Percentiles rank a stretch among this genome's conserved stretches.
Evolutionary conservation across 1,140 invertebrate genomes (phyloP).

Genomic region (Thaumetopoea pityocampa): DNA sequence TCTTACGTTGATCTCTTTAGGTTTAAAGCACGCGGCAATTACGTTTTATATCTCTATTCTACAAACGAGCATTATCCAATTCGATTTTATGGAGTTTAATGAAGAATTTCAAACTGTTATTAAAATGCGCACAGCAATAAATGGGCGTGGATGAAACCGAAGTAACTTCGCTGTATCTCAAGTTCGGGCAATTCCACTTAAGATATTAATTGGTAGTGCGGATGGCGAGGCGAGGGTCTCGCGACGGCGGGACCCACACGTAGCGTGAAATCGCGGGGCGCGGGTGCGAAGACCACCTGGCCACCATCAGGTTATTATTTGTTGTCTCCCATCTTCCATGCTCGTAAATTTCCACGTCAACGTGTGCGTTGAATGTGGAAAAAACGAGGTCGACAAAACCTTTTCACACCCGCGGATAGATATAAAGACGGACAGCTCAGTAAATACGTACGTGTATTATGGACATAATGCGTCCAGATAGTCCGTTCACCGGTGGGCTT

Average conservation of each 20-base stretch:
- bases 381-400: conserved; percentile 63
- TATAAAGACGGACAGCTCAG: conserved; percentile 50
- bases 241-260: conserved; percentile 52
- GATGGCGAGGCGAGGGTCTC: conserved; percentile 17
- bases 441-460: conserved; percentile 43
- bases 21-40: conserved; percentile 7
- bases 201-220: conserved; percentile 62
- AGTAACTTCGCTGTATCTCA: conserved; percentile 28
- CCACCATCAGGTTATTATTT: conserved; percentile 64
- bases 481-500: conserved; percentile 35
- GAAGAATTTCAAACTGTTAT: conserved; percentile 31
- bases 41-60: conserved; percentile 6
- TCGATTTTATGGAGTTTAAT: conserved; percentile 18
- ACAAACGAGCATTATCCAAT: conserved; percentile 7
- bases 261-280: conserved; percentile 69
- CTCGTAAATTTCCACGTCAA: conserved; percentile 73
- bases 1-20: conserved; percentile 13
- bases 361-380: conserved; percentile 71
- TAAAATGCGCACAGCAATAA: conserved; percentile 38
- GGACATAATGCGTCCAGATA: conserved; percentile 33
- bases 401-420: conserved; percentile 60
- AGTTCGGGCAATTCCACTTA: conserved; percentile 50
- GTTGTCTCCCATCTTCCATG: conserved; percentile 70
- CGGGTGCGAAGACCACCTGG: conserved; percentile 60
- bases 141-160: conserved; percentile 33